Percentiles rank a stretch among this genome's conserved stretches.
phyloP scores from a whole-genome alignment of 2,888 invertebrate species.

The Agrypnus murinus region DNA sequence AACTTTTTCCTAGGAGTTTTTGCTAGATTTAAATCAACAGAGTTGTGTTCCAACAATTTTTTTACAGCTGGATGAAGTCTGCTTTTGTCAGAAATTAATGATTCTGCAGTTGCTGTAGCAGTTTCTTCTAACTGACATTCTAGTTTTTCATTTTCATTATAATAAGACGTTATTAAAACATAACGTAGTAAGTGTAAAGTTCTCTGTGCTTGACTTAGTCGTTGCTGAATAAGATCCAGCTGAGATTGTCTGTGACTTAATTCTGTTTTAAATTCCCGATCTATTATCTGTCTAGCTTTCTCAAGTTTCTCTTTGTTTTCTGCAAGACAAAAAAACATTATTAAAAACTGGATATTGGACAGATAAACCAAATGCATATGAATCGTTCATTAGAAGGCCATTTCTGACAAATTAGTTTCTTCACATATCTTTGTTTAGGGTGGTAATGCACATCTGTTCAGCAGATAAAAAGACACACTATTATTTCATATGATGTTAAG shows the following conservation, averaged over 20 bases:
- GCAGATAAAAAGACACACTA: too few species aligned
- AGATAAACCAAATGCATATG: too few species aligned
- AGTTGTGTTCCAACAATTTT: constrained; percentile 78
- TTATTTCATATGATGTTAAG: too few species aligned
- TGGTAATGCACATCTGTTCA: too few species aligned
- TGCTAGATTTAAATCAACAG: constrained; percentile 29
- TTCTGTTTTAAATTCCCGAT: constrained; percentile 83
- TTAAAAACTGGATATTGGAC: too few species aligned
- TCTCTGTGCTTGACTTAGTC: constrained; percentile 75
- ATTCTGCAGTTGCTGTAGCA: constrained; percentile 37
- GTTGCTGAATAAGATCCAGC: constrained; percentile 80
- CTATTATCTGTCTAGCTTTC: constrained; percentile 80
- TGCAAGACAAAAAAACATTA: constrained; percentile 54
- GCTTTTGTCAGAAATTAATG: constrained; percentile 64
- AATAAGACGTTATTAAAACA: constrained; percentile 76
- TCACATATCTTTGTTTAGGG: too few species aligned
- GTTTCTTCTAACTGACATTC: constrained; percentile 66
- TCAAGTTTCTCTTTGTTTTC: constrained; percentile 76
- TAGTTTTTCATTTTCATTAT: constrained; percentile 74
- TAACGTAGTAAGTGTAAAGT: constrained; percentile 77
- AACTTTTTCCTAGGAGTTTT: constrained; percentile 37
- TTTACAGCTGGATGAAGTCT: constrained; percentile 85
- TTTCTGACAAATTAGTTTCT: too few species aligned
- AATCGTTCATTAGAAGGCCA: too few species aligned
- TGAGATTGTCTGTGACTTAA: constrained; percentile 81